Percentiles rank a stretch among this genome's conserved stretches.
Conservation (phyloP, 1,140 invertebrate species). For the Lanistes nyassanus region DNA sequence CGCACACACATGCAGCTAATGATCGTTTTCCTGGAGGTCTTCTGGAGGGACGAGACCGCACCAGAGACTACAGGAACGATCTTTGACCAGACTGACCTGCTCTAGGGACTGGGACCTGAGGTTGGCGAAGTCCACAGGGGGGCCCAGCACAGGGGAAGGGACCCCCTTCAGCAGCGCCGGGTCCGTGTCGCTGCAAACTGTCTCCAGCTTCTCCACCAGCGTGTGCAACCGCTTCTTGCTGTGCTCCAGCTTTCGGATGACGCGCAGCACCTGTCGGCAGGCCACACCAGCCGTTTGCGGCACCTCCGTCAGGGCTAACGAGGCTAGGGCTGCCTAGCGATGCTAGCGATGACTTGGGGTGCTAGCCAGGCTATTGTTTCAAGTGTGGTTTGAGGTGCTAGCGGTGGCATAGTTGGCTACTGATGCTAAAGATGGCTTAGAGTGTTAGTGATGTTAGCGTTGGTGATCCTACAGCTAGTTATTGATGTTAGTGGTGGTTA, state of each 20-base stretch:
- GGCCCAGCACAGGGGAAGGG: constrained; percentile 22
- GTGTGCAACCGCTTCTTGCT: constrained; percentile 36
- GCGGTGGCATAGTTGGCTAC: background rate
- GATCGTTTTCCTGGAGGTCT: background rate
- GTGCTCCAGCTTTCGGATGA: constrained; percentile 38
- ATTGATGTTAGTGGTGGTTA: no score
- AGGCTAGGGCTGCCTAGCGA: background rate
- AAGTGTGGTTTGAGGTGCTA: background rate
- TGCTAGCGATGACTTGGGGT: background rate
- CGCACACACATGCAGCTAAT: background rate
- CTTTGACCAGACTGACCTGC: constrained; percentile 32
- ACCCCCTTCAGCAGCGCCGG: constrained; percentile 34
- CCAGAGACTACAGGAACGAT: no score
- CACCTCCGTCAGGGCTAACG: background rate
- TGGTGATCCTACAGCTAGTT: no score
- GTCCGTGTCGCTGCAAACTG: constrained; percentile 33
- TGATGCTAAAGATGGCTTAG: background rate
- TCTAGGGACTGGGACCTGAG: constrained; percentile 25
- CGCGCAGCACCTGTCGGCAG: constrained; percentile 32
- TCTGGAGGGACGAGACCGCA: no score
- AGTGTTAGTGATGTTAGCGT: background rate
- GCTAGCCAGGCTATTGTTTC: background rate
- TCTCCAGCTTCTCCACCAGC: constrained; percentile 36
- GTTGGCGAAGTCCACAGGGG: constrained; percentile 20
- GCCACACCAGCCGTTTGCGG: background rate